phyloP scores from a whole-genome alignment of 37 sponge, comb jelly and placozoan species.

The Aplysina aerophoba region DNA sequence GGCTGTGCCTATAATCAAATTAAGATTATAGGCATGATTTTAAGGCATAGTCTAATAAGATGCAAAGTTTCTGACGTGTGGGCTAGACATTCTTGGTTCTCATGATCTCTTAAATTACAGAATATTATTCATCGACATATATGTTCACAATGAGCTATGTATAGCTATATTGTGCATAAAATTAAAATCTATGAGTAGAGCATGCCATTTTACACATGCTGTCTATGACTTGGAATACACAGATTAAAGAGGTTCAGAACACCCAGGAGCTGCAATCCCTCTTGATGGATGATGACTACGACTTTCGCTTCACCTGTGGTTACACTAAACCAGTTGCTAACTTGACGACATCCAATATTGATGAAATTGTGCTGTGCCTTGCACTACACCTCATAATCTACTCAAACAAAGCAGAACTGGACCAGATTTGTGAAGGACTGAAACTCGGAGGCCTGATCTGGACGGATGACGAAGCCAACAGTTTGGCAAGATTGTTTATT shows the following conservation, averaged over 20 bases:
- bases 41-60: too few species aligned
- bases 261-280: slow-evolving; percentile 8
- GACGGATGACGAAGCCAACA: slow-evolving; percentile 7
- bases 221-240: slow-evolving; percentile 4
- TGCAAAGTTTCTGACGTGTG: too few species aligned
- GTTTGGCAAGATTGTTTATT: not conserved
- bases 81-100: too few species aligned
- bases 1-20: too few species aligned
- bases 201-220: slow-evolving; percentile 24
- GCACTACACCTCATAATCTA: not conserved
- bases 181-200: not conserved
- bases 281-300: not conserved
- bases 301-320: not conserved
- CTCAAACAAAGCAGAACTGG: slow-evolving; percentile 13
- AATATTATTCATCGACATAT: too few species aligned
- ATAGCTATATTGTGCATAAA: too few species aligned
- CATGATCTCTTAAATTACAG: too few species aligned
- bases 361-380: not conserved
- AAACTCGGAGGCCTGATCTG: not conserved
- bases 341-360: not conserved
- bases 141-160: too few species aligned
- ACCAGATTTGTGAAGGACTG: not conserved
- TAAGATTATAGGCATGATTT: too few species aligned
- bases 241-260: slow-evolving; percentile 5
- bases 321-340: not conserved